Evolutionary conservation across 2,797 vertebrate species (phyloP).

Genomic region (Hydrolagus colliei): DNA sequence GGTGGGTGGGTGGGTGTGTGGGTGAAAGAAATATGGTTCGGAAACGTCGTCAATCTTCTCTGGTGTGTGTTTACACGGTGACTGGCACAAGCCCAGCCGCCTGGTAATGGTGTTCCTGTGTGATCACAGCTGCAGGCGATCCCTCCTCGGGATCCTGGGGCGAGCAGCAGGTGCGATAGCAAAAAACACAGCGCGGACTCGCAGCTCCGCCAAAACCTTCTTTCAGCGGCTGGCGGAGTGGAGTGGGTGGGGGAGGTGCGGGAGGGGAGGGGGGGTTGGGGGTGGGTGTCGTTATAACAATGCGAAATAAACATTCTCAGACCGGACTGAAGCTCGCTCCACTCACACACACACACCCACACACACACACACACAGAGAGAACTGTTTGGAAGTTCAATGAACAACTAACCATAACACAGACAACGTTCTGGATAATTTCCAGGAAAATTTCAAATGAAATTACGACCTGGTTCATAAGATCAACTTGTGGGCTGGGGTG

Average conservation of each 20-base stretch:
- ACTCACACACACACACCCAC: too few species aligned
- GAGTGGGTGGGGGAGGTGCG: too few species aligned
- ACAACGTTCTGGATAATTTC: background rate
- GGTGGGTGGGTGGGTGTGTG: too few species aligned
- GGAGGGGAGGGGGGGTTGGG: too few species aligned
- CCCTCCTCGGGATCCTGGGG: background rate
- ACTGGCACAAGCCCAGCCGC: background rate
- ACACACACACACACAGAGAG: too few species aligned
- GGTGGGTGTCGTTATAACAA: conserved; percentile 20
- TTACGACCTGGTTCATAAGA: background rate
- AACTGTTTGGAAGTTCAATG: conserved; percentile 10
- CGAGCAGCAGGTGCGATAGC: conserved; percentile 8
- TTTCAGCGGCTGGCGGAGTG: conserved; percentile 17
- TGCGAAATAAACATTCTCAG: conserved; percentile 28
- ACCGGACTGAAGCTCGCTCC: background rate
- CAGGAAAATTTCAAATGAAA: background rate
- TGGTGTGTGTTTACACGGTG: background rate
- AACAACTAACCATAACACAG: background rate
- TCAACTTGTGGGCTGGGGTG: background rate
- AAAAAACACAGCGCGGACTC: background rate
- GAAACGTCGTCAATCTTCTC: too few species aligned
- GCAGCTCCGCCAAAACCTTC: background rate
- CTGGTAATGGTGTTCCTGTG: background rate
- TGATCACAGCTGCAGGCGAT: conserved; percentile 1
- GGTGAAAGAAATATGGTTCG: too few species aligned